Base-by-base conservation (phyloP, 2,113 vertebrate genomes). In the Callopanchax toddi region DNA sequence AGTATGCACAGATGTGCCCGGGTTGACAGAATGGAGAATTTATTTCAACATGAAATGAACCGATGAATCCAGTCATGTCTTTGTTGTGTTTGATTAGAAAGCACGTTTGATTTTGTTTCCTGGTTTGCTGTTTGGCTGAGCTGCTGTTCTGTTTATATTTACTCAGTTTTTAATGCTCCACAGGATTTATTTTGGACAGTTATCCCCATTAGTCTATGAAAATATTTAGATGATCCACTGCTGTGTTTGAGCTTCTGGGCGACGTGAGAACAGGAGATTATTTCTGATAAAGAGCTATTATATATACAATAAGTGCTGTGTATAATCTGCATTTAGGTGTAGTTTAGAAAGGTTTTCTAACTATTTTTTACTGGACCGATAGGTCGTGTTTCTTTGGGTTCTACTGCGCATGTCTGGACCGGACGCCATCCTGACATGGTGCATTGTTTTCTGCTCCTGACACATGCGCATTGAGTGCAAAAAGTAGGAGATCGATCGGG, bases 251-350 rank as follows among this genome's bases (percentile, higher is more conserved):
- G 29, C n/a, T 25, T 66, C 21, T 40, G 46, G 45, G 17, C 2
- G 23, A 32, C 32, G 37, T 45, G 49, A 26, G n/a, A 26, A 70
- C 53, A 68, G 52, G 40, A 63, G 40, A 81, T 84, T 71, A 46
- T 73, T 82, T 75, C 48, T 58, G 74, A 77, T 64, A 55, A 39
- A 78, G 74, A n/a, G n/a, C n/a, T n/a, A n/a, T n/a, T n/a, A n/a
- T n/a, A n/a, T n/a, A n/a, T n/a, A n/a, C n/a, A n/a, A n/a, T n/a
- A n/a, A n/a, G n/a, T n/a, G n/a, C n/a, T n/a, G n/a, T n/a, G n/a
- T n/a, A n/a, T n/a, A n/a, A n/a, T n/a, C n/a, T n/a, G n/a, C n/a
- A n/a, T n/a, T n/a, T n/a, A n/a, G n/a, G n/a, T n/a, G n/a, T n/a
- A n/a, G n/a, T n/a, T n/a, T n/a, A n/a, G n/a, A n/a, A n/a, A n/a